These are phyloP conservation scores for Anthophora plumipes DNA, from an alignment of 2,888 invertebrate genomes.

Conservation along the genomic window DNA sequence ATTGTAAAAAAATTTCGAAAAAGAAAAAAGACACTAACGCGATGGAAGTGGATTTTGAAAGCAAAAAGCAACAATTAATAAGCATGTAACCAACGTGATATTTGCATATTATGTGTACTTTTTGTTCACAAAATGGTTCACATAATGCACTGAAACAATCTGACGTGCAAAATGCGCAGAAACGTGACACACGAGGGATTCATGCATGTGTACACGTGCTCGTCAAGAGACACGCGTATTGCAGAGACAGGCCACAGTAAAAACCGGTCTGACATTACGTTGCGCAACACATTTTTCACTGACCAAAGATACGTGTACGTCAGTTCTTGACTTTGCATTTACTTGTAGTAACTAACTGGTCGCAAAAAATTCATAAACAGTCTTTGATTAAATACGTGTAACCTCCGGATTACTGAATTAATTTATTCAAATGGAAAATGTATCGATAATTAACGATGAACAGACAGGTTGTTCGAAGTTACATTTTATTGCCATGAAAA, in stretches of 20 bases:
- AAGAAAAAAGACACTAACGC: no score
- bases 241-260: not conserved
- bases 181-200: not conserved
- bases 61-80: no score
- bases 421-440: no score
- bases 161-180: not conserved
- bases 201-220: conserved; percentile 14
- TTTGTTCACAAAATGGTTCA: not conserved
- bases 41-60: no score
- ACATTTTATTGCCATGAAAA: no score
- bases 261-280: conserved; percentile 26
- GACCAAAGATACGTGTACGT: conserved; percentile 27
- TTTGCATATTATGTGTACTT: not conserved
- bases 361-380: not conserved
- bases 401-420: no score
- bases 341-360: conserved; percentile 19
- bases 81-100: not conserved
- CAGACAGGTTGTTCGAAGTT: no score
- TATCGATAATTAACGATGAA: no score
- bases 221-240: not conserved
- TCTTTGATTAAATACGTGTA: no score
- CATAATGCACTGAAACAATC: not conserved
- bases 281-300: conserved; percentile 54
- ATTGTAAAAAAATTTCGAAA: no score
- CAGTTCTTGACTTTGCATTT: conserved; percentile 42